These are phyloP conservation scores for Stictocephala bisonia DNA, from an alignment of 2,888 invertebrate species.

Conservation along the genomic window DNA sequence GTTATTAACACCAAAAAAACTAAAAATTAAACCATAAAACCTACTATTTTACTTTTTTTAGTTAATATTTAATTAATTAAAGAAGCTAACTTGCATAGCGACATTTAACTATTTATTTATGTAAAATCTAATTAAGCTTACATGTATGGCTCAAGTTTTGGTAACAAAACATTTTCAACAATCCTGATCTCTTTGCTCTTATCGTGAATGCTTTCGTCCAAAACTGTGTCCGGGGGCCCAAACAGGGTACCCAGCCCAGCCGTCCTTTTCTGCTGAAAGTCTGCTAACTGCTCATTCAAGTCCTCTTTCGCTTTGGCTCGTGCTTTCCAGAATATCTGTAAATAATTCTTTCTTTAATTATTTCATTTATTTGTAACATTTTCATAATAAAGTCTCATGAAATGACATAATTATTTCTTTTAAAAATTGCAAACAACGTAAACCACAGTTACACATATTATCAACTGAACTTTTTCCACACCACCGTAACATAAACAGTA, in stretches of 20 bases:
- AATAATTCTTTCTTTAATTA: no score
- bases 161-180: slow-evolving; percentile 78
- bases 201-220: slow-evolving; percentile 84
- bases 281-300: slow-evolving; percentile 80
- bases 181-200: slow-evolving; percentile 80
- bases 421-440: no score
- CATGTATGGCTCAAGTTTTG: slow-evolving; percentile 77
- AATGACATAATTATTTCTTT: no score
- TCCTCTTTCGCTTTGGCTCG: slow-evolving; percentile 86
- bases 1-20: background rate
- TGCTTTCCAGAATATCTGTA: slow-evolving; percentile 85
- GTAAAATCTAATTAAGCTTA: slow-evolving; percentile 64
- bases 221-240: slow-evolving; percentile 84
- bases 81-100: no score
- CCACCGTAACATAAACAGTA: no score
- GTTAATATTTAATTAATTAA: no score
- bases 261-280: slow-evolving; percentile 89
- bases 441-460: no score
- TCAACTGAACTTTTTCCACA: no score
- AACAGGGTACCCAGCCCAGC: slow-evolving; percentile 91
- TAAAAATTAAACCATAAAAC: no score
- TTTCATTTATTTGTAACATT: no score
- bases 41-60: no score
- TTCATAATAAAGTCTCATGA: no score
- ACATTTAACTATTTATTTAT: background rate